These are phyloP conservation scores for Aporophyla nigra DNA, from an alignment of 2,888 invertebrate species.

Conservation along the genomic window DNA sequence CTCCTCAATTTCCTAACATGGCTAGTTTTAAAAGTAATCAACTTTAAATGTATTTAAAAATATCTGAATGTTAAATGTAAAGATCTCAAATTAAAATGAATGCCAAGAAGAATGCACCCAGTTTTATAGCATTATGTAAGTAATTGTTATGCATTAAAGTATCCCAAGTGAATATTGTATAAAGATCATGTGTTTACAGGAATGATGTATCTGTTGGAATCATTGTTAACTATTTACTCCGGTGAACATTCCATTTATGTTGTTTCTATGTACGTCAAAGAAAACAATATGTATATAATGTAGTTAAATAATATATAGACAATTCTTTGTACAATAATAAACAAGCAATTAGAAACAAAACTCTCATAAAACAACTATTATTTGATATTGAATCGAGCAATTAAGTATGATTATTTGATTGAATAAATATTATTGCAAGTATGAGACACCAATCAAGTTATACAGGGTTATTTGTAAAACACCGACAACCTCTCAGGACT, in stretches of 20 bases:
- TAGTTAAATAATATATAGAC: constrained; percentile 53
- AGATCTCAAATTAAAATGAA: constrained; percentile 42
- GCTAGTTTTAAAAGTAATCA: constrained; percentile 44
- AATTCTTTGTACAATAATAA: constrained; percentile 37
- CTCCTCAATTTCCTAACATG: constrained; percentile 13
- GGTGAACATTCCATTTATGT: constrained; percentile 53
- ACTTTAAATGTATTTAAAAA: constrained; percentile 39
- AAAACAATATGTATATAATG: constrained; percentile 46
- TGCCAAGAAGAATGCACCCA: constrained; percentile 12
- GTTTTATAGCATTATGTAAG: constrained; percentile 23
- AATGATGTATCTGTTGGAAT: constrained; percentile 23
- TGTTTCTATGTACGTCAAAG: constrained; percentile 37
- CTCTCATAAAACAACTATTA: constrained; percentile 32
- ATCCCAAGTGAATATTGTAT: constrained; percentile 16
- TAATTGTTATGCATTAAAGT: constrained; percentile 37
- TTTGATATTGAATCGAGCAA: constrained; percentile 27
- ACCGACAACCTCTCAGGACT: no score
- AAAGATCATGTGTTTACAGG: constrained; percentile 24
- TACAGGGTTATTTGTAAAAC: no score
- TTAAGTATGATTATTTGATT: constrained; percentile 26
- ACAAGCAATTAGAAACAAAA: constrained; percentile 13
- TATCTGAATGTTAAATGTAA: constrained; percentile 57
- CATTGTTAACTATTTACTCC: constrained; percentile 28
- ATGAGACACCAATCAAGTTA: constrained; percentile 53
- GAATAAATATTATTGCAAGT: constrained; percentile 29